Conservation (phyloP, 2,797 vertebrate species). For the Balearica regulorum region DNA sequence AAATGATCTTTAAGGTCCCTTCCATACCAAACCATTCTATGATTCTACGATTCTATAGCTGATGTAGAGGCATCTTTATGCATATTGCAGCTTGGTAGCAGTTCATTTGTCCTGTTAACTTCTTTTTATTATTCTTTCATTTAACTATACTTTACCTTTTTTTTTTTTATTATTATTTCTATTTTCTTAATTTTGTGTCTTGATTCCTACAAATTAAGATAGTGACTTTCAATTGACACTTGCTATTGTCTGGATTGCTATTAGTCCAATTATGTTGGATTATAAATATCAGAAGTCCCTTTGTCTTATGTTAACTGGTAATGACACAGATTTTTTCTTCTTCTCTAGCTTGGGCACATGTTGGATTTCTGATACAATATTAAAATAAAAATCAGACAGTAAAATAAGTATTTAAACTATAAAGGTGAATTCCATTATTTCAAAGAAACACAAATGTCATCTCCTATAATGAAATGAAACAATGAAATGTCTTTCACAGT, state of each 20-base stretch:
- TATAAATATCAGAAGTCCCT: background rate
- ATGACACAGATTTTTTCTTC: background rate
- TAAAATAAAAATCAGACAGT: background rate
- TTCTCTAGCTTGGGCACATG: accelerated
- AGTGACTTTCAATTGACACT: background rate
- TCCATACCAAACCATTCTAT: no score
- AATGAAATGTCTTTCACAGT: background rate
- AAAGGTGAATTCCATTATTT: background rate
- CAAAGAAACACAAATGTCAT: background rate
- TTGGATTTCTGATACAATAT: background rate
- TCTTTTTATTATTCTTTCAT: background rate
- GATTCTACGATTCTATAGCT: background rate
- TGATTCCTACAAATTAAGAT: background rate
- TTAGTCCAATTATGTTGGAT: background rate
- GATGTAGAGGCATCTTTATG: background rate
- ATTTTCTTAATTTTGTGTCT: background rate
- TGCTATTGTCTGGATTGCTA: background rate
- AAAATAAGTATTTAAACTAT: background rate
- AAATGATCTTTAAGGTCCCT: no score
- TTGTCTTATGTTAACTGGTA: background rate
- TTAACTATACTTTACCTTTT: background rate
- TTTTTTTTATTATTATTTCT: background rate
- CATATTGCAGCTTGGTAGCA: background rate
- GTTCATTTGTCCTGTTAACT: background rate
- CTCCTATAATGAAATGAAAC: background rate